These are phyloP conservation scores for Hypotaenidia okinawae DNA, from an alignment of 2,797 vertebrate genomes.

Conservation along the genomic window DNA sequence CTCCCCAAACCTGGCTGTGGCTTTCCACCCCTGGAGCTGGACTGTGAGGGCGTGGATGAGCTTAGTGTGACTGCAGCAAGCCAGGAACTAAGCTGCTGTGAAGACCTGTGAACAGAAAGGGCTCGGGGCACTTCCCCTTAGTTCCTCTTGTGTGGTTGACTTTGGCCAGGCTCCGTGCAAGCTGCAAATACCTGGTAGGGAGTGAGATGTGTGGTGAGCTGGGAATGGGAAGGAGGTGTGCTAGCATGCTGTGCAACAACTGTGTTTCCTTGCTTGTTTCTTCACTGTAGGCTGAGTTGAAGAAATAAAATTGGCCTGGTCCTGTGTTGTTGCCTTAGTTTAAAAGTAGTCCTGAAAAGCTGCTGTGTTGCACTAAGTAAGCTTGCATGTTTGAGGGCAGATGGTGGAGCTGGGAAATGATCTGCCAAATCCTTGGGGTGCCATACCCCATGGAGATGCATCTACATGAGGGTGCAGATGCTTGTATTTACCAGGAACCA, in stretches of 20 bases:
- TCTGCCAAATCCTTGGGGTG: neutral
- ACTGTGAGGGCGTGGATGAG: neutral
- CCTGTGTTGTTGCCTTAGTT: neutral
- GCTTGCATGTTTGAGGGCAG: neutral
- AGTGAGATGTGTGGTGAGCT: neutral
- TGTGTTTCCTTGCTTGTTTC: neutral
- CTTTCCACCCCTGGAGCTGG: neutral
- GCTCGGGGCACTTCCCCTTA: neutral
- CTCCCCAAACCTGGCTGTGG: neutral
- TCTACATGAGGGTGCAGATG: conserved; percentile 14
- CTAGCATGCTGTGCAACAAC: neutral
- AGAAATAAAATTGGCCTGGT: neutral
- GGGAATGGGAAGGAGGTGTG: neutral
- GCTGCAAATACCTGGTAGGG: neutral
- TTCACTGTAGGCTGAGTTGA: neutral
- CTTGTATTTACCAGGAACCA: conserved; percentile 37
- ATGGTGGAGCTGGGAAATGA: neutral
- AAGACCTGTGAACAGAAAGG: neutral
- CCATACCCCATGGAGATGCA: neutral
- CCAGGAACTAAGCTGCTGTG: neutral
- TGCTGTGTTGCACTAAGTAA: neutral
- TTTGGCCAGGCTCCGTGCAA: neutral
- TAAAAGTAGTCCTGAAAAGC: neutral
- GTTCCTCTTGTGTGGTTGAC: neutral
- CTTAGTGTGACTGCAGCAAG: neutral